Percentiles rank a stretch among this genome's conserved stretches.
phyloP scores from a whole-genome alignment of 2,797 vertebrate species.

The Spondyliosoma cantharus region DNA sequence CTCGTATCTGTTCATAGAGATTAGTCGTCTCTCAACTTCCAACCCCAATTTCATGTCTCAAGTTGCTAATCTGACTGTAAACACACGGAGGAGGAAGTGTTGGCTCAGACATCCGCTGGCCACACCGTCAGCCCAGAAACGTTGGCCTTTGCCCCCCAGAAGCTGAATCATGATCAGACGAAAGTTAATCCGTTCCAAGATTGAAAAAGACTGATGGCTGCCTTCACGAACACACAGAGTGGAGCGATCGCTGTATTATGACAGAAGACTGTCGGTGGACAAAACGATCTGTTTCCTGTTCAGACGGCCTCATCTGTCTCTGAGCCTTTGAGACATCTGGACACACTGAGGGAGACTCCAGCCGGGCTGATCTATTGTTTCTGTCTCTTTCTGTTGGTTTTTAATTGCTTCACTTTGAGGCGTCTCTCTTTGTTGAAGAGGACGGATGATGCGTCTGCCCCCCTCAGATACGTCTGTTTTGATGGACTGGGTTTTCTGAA shows the following conservation, averaged over 20 bases:
- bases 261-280: not conserved
- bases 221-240: not conserved
- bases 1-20: too few relatives aligned
- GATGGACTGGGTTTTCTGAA: not conserved
- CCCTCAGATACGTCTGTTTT: slow-evolving; percentile 25
- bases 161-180: too few relatives aligned
- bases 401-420: slow-evolving; percentile 11
- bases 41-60: too few relatives aligned
- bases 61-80: too few relatives aligned
- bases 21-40: too few relatives aligned
- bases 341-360: not conserved
- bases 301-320: slow-evolving; percentile 31
- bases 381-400: slow-evolving; percentile 19
- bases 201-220: not conserved
- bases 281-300: not conserved
- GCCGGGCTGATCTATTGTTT: slow-evolving; percentile 20
- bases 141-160: too few relatives aligned
- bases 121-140: too few relatives aligned
- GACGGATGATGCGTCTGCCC: slow-evolving; percentile 10
- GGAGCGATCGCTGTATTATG: not conserved
- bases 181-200: too few relatives aligned
- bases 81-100: too few relatives aligned
- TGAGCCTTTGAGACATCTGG: slow-evolving; percentile 9
- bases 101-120: too few relatives aligned
- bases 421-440: not conserved